Conservation (phyloP, 2,888 invertebrate genomes). For the Resseliella maxima region DNA sequence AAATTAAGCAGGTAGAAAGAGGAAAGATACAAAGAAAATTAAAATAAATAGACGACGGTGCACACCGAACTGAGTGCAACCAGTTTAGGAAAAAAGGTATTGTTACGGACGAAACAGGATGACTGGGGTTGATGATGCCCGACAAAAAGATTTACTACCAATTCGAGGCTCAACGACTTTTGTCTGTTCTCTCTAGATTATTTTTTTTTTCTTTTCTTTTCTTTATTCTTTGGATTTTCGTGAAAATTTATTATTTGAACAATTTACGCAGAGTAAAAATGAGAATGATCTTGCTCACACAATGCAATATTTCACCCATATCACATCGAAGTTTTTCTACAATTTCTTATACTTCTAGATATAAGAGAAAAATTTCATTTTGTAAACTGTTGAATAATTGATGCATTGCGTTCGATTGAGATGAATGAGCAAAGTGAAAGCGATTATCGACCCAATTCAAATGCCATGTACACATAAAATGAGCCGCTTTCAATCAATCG, state of each 20-base stretch:
- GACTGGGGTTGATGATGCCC: conserved; percentile 12
- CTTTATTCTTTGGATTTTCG: conserved; percentile 2
- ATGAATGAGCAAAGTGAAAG: neutral
- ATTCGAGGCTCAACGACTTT: neutral
- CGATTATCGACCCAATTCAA: neutral
- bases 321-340: conserved; percentile 6
- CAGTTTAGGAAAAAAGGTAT: neutral
- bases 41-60: conserved; percentile 26
- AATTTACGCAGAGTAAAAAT: conserved; percentile 4
- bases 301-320: neutral
- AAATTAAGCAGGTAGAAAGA: conserved; percentile 39
- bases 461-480: neutral
- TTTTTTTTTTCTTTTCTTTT: neutral
- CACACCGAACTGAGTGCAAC: neutral
- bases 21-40: conserved; percentile 48
- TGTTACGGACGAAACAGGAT: neutral
- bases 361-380: too few relatives aligned
- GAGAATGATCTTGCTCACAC: neutral
- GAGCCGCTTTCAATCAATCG: neutral
- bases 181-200: too few relatives aligned
- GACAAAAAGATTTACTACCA: conserved; percentile 26
- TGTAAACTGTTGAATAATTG: neutral
- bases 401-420: neutral
- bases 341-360: too few relatives aligned
- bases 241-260: conserved; percentile 44